Evolutionary conservation across 2,797 vertebrate species (phyloP).

Genomic region (Sebastes kiyomatsui): DNA sequence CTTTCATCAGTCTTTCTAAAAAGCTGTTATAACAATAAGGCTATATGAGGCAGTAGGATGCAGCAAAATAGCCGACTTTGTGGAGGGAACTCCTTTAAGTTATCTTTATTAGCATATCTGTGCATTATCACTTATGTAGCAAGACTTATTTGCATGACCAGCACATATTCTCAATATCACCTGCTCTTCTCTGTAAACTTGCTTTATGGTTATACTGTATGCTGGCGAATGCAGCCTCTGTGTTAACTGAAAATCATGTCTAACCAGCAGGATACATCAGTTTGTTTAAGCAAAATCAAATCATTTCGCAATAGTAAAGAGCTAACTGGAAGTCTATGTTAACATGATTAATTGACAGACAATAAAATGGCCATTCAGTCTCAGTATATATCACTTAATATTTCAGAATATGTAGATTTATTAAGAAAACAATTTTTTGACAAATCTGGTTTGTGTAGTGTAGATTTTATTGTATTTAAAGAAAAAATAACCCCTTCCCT

Average conservation of each 20-base stretch:
- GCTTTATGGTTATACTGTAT: background rate
- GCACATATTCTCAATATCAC: background rate
- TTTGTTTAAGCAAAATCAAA: background rate
- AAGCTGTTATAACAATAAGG: background rate
- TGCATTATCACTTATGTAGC: background rate
- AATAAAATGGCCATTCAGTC: background rate
- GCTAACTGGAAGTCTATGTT: background rate
- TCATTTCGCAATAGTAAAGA: background rate
- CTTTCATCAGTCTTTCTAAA: constrained; percentile 6
- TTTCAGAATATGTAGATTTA: background rate
- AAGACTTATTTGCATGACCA: background rate
- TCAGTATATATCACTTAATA: background rate
- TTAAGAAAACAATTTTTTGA: background rate
- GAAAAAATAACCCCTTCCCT: background rate
- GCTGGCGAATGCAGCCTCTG: background rate
- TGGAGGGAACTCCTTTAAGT: background rate
- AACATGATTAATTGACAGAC: background rate
- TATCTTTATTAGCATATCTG: background rate
- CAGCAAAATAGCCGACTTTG: background rate
- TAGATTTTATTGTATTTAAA: background rate
- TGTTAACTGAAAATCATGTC: background rate
- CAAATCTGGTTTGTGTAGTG: background rate
- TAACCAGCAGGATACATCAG: background rate
- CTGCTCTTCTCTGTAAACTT: background rate
- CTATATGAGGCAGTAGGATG: background rate